Evolutionary conservation across 2,113 vertebrate species (phyloP).

Genomic region (Alaudala cheleensis): DNA sequence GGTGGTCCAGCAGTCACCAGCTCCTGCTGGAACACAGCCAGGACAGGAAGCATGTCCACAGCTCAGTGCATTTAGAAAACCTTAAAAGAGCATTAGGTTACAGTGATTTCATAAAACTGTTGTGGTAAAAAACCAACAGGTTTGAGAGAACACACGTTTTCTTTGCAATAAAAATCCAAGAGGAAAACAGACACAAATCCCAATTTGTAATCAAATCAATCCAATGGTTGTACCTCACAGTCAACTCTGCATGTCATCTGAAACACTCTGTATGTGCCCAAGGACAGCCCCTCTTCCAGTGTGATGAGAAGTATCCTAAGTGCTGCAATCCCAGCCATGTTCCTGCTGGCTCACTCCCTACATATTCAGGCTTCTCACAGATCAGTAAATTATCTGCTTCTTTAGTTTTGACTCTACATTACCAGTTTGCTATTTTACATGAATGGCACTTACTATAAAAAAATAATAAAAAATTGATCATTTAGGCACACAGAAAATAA

Average conservation of each 20-base stretch:
- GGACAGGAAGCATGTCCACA: neutral
- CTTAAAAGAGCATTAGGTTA: neutral
- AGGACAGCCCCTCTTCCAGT: neutral
- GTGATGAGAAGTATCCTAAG: neutral
- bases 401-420: constrained; percentile 22
- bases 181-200: constrained; percentile 3
- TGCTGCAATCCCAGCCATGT: neutral
- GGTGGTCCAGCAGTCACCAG: neutral
- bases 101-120: neutral
- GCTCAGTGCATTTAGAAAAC: constrained; percentile 35
- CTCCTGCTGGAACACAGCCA: neutral
- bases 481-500: constrained; percentile 52
- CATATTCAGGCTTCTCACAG: neutral
- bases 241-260: neutral
- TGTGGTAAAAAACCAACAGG: neutral
- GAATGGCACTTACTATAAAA: constrained; percentile 76
- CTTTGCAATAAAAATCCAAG: neutral
- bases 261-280: neutral
- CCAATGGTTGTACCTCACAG: neutral
- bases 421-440: constrained; percentile 53
- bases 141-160: neutral
- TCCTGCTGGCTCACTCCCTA: neutral
- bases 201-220: neutral
- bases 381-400: neutral
- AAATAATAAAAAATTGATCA: neutral